Base-by-base conservation (phyloP, 2,888 invertebrate genomes). In the Atherix ibis region DNA sequence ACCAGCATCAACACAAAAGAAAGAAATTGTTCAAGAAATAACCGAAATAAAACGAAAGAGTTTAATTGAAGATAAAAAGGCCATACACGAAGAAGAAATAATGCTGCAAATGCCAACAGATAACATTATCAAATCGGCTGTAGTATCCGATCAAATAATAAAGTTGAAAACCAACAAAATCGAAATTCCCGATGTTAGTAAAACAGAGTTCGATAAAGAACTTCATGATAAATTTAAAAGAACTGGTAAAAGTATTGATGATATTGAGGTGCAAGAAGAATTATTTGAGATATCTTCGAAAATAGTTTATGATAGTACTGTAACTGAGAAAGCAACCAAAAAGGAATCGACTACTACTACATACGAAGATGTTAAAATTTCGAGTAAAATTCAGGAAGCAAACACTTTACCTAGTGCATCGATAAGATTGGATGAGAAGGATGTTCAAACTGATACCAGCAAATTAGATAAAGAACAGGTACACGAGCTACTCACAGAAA, bases 11-110 rank as follows among this genome's bases (percentile, higher is more conserved):
- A 70, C 74, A 45, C 78, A 79, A 50, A 72, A 78, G 47, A 74
- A 70, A 46, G 78, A 79, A 64, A 75, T 78, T 26, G 70, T 73
- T 24, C 74, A 76, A 56, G 78, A 78, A 61, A 77, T 78, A 10
- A 70, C 71, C 36, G 71, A 74, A 55, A 76, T 76, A 19, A 75
- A 69, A 50, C 68, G 76, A 31, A 77, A 77, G 62, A 78, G 62
- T 35, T 47, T 62, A 14, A 62, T 62, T 31, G 62, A 62, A 40
- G 62, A 62, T 31, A 61, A 60, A 31, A 59, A 59, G 39, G 62
- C 62, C 1, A 53, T 56, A 14, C 62, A 62, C 19, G 61, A 62
- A 38, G 62, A 62, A 12, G 62, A 62, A 42, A 62, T 62, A 26
- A 47, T 59, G 41, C 53, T 62, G 49, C 62, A 61, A 40, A 49